Conservation (phyloP, 2,113 vertebrate species). For the Uria lomvia region DNA sequence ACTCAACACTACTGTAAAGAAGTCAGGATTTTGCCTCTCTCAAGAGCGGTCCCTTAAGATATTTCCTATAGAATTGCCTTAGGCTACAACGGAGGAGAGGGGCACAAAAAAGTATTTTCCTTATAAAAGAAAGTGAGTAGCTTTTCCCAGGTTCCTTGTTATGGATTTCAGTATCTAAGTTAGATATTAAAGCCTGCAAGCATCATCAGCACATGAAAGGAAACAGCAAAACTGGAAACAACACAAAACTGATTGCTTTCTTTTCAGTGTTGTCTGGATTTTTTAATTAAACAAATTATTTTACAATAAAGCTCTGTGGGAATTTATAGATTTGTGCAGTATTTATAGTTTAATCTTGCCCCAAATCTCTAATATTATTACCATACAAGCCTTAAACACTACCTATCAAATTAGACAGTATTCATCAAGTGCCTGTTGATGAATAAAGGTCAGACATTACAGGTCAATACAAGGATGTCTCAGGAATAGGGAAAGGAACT, state of each 20-base stretch:
- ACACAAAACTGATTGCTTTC: background rate
- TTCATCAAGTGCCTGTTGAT: background rate
- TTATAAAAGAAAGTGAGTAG: background rate
- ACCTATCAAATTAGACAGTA: background rate
- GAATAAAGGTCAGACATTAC: background rate
- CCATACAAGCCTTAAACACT: background rate
- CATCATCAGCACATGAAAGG: background rate
- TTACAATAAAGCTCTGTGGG: background rate
- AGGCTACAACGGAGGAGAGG: background rate
- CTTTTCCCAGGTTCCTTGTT: conserved; percentile 23
- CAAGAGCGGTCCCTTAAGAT: background rate
- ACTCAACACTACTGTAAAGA: background rate
- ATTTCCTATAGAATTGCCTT: background rate
- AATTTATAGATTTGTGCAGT: background rate
- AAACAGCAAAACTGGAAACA: background rate
- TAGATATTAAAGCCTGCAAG: background rate
- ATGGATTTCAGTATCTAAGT: background rate
- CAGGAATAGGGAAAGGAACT: background rate
- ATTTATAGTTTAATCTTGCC: background rate
- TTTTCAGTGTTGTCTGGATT: background rate
- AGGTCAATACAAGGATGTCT: background rate
- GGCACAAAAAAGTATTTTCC: background rate
- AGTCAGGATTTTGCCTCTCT: background rate
- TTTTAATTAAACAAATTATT: background rate
- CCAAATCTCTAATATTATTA: background rate